Conservation (phyloP, 2,113 vertebrate species). For the Piliocolobus tephrosceles region DNA sequence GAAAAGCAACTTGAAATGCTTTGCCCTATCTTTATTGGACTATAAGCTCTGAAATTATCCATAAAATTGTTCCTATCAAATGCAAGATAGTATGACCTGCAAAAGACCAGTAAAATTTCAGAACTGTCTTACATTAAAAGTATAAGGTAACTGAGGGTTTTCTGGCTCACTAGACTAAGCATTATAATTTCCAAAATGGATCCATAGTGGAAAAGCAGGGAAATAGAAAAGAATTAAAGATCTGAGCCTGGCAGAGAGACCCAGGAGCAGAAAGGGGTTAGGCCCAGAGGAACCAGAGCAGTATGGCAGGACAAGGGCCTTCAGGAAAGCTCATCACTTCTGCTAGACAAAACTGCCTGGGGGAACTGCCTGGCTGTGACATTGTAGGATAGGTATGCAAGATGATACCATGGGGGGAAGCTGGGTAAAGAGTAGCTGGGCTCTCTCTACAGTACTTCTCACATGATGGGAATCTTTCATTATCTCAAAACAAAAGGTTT, state of each 20-base stretch:
- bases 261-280: background rate
- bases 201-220: background rate
- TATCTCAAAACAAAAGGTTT: background rate
- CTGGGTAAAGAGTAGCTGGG: background rate
- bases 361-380: background rate
- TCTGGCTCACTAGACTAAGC: background rate
- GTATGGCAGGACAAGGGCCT: accelerated
- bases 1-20: background rate
- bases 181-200: background rate
- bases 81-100: background rate
- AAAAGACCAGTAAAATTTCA: too few relatives aligned
- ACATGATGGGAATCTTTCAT: background rate
- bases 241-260: background rate
- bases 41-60: background rate
- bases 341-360: background rate
- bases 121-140: background rate
- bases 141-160: too few relatives aligned
- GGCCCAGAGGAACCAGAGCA: background rate
- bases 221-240: background rate
- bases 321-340: background rate
- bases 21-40: background rate
- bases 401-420: background rate
- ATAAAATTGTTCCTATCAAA: background rate
- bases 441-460: background rate
- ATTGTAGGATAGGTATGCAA: background rate